These are phyloP conservation scores for Melinaea marsaeus DNA, from an alignment of 2,888 invertebrate genomes.

Conservation along the genomic window DNA sequence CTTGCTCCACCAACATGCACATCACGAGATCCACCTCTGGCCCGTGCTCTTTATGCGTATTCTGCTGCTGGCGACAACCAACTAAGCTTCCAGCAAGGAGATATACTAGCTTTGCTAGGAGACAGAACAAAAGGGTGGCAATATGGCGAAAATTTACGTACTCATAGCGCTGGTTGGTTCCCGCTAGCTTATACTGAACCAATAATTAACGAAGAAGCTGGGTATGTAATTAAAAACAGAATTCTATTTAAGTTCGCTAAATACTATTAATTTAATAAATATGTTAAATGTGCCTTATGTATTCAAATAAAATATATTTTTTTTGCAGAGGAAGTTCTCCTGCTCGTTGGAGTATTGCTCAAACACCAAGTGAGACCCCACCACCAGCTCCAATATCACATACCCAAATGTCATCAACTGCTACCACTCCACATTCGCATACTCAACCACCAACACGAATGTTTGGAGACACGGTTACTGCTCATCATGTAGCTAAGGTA, in stretches of 20 bases:
- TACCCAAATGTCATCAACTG: conserved; percentile 55
- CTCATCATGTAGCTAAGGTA: conserved; percentile 70
- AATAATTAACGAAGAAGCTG: conserved; percentile 81
- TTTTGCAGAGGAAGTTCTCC: conserved; percentile 54
- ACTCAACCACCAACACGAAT: conserved; percentile 81
- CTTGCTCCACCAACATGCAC: conserved; percentile 79
- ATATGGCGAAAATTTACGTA: conserved; percentile 95
- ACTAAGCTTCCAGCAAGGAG: conserved; percentile 93
- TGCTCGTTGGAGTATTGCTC: conserved; percentile 68
- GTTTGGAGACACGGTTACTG: conserved; percentile 83
- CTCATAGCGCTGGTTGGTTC: conserved; percentile 96
- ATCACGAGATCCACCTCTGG: conserved; percentile 84
- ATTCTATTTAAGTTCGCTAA: not conserved
- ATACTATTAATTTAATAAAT: not conserved
- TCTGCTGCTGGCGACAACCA: conserved; percentile 93
- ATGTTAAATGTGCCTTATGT: not conserved
- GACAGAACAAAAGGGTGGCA: conserved; percentile 97
- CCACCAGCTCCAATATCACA: conserved; percentile 71
- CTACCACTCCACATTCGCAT: conserved; percentile 61
- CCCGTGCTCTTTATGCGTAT: conserved; percentile 92
- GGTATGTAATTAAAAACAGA: conserved; percentile 63
- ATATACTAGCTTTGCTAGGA: conserved; percentile 91
- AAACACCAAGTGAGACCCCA: conserved; percentile 64
- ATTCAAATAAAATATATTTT: not conserved
- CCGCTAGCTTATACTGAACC: conserved; percentile 95